These are phyloP conservation scores for Diplodus sargus DNA, from an alignment of 2,797 vertebrate species.

Conservation along the genomic window DNA sequence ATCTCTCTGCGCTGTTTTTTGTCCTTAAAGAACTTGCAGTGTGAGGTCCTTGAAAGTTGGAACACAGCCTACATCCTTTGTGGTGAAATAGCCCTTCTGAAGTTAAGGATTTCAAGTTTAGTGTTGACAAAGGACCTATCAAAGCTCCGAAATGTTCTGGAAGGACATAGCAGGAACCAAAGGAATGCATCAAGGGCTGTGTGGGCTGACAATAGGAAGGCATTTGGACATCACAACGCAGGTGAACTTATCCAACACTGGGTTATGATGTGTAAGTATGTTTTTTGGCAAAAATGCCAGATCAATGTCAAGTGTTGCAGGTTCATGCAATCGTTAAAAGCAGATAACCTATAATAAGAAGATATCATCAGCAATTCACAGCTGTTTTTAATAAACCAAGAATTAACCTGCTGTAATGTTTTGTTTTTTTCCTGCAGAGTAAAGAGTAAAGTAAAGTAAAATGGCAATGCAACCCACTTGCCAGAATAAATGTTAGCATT, in stretches of 20 bases:
- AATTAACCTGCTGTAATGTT: conserved; percentile 3
- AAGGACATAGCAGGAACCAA: conserved; percentile 6
- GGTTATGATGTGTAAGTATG: background rate
- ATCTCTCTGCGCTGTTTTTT: conserved; percentile 44
- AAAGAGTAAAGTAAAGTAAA: too few species aligned
- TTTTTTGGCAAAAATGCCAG: background rate
- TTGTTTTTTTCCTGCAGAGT: background rate
- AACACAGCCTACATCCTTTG: conserved; percentile 30
- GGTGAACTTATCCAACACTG: background rate
- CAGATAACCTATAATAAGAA: conserved; percentile 19
- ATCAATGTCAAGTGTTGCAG: background rate
- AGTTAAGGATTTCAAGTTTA: conserved; percentile 45
- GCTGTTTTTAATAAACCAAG: background rate
- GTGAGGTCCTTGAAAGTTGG: conserved; percentile 37
- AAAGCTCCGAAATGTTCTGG: conserved; percentile 19
- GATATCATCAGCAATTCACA: background rate
- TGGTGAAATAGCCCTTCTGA: conserved; percentile 39
- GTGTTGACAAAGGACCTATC: conserved; percentile 30
- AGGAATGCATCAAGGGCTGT: background rate
- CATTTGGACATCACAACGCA: conserved; percentile 3
- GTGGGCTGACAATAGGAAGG: conserved; percentile 3
- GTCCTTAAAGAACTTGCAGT: conserved; percentile 19
- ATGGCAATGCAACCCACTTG: background rate
- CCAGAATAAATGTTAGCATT: too few species aligned
- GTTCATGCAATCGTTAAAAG: background rate